These are phyloP conservation scores for Scortum barcoo DNA, from an alignment of 2,113 vertebrate species.

Conservation along the genomic window DNA sequence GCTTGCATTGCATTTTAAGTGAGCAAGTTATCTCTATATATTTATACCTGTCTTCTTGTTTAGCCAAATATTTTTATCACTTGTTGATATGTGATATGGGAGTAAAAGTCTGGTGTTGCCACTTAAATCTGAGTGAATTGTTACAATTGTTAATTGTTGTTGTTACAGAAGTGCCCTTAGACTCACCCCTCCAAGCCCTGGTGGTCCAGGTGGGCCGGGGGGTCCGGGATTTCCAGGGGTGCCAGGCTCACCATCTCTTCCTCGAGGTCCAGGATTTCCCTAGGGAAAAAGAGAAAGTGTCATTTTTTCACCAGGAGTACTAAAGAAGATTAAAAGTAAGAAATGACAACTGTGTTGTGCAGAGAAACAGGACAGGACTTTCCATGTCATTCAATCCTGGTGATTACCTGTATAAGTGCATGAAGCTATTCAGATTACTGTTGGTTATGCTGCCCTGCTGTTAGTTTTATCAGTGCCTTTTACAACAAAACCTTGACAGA, in stretches of 20 bases:
- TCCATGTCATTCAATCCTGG: background rate
- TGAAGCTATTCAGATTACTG: background rate
- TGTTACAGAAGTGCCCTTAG: conserved; percentile 7
- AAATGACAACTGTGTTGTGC: background rate
- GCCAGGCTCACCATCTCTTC: conserved; percentile 95
- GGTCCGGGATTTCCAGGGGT: conserved; percentile 92
- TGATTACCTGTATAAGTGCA: background rate
- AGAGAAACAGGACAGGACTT: background rate
- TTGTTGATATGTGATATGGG: background rate
- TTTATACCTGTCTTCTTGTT: background rate
- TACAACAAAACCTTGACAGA: background rate
- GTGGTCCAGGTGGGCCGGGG: conserved; percentile 85
- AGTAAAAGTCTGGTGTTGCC: background rate
- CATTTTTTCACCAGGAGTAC: conserved; percentile 4
- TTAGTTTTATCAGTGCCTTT: background rate
- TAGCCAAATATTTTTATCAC: background rate
- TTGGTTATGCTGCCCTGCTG: background rate
- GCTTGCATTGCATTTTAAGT: too few species aligned
- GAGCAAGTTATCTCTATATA: background rate
- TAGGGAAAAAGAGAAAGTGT: conserved; percentile 64
- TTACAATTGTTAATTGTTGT: conserved; percentile 5
- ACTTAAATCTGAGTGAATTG: background rate
- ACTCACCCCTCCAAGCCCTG: conserved; percentile 93
- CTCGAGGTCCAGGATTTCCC: conserved; percentile 90
- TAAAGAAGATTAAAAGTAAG: conserved; percentile 13